Evolutionary conservation across 2,888 invertebrate genomes (phyloP).

Genomic region (Noctua fimbriata): DNA sequence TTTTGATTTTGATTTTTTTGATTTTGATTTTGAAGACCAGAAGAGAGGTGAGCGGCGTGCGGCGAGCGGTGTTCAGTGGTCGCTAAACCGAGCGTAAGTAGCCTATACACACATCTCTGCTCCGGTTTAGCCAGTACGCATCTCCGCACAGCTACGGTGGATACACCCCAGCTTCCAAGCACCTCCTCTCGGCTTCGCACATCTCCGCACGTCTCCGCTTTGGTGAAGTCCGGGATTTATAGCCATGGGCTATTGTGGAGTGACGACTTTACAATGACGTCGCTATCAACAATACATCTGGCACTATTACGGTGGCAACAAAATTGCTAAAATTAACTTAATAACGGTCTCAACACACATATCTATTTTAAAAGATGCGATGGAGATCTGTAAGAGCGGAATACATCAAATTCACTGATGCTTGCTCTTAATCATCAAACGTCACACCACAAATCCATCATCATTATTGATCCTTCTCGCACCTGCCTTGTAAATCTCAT

Average conservation of each 20-base stretch:
- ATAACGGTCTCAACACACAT: neutral
- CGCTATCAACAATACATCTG: slow-evolving; percentile 3
- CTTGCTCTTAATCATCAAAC: neutral
- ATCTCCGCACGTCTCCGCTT: too few relatives aligned
- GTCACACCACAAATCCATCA: slow-evolving; percentile 72
- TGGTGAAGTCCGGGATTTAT: neutral
- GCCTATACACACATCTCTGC: too few relatives aligned
- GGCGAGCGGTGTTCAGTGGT: too few relatives aligned
- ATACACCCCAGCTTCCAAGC: too few relatives aligned
- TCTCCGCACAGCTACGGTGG: too few relatives aligned
- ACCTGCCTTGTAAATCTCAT: slow-evolving; percentile 81
- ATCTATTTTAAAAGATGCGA: neutral
- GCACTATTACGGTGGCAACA: slow-evolving; percentile 2
- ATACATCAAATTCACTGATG: neutral
- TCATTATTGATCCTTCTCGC: slow-evolving; percentile 78
- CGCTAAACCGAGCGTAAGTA: too few relatives aligned
- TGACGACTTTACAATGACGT: neutral
- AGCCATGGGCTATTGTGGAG: too few relatives aligned
- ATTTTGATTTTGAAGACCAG: too few relatives aligned
- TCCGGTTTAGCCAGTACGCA: too few relatives aligned
- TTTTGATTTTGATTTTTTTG: neutral
- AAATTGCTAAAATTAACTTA: neutral
- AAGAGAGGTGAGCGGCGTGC: too few relatives aligned
- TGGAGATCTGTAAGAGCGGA: neutral
- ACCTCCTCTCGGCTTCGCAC: too few relatives aligned